Evolutionary conservation across 2,113 vertebrate genomes (phyloP), one percentile per base, ranked within the genome.

Genomic region (Recurvirostra avosetta): DNA sequence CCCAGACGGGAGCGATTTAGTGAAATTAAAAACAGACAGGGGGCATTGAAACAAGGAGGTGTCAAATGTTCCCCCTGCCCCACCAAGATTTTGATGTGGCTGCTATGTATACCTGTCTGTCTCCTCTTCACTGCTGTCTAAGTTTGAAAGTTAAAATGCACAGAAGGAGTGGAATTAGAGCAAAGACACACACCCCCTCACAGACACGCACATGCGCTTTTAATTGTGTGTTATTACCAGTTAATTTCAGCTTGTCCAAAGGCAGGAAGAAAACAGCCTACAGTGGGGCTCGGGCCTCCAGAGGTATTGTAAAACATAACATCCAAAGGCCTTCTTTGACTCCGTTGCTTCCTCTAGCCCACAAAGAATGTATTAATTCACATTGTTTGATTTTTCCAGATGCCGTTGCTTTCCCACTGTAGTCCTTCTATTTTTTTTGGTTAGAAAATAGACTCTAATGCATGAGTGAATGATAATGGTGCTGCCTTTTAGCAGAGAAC

Each of bases 1-100:
- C 96, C 98, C 98, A 98, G 97, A 98, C 76, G 97, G 98, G 97
- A 98, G 94, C 93, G 98, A 98, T 98, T 98, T 98, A 96, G 94
- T 90, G 93, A 98, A 98, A 98, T 98, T 98, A 98, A 98, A 98
- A 98, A 80, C 98, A 98, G 98, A 97, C 96, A 96, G 70, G 92
- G 94, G 95, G 71, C 96, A 97, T 59, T 90, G 96, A 96, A 98
- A 97, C 96, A 89, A 81, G 96, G 97, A 98, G 98, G 97, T 97
- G 97, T 98, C 98, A 98, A 98, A 98, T 97, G 97, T 97, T 98
- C 88, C 86, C 84, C 96, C 92, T 95, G 89, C 92, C 91, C 92
- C 94, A 88, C 93, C 94, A 96, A 96, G 97, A 97, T 97, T 98
- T 98, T 98, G 97, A 98, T 98, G 98, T 98, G 97, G 96, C 97